Conservation (phyloP, 2,888 invertebrate genomes). For the Anagyrus pseudococci region DNA sequence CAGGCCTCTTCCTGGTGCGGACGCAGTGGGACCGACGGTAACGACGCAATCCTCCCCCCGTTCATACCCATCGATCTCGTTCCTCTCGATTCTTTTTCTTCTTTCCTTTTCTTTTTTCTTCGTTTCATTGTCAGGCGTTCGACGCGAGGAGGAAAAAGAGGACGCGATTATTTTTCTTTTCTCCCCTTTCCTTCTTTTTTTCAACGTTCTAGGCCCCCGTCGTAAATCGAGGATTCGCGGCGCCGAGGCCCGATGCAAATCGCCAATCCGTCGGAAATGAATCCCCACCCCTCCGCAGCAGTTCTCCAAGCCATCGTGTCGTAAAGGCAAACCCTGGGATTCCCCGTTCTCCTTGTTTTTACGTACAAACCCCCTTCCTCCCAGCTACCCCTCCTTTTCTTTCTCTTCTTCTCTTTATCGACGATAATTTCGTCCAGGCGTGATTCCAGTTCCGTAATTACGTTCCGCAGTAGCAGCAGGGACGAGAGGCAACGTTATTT, state of each 20-base stretch:
- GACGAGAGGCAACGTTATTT: slow-evolving; percentile 27
- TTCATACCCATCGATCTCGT: too few species aligned
- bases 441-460: slow-evolving; percentile 35
- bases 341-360: slow-evolving; percentile 14
- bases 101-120: too few species aligned
- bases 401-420: neutral
- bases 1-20: too few species aligned
- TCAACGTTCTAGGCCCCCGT: neutral
- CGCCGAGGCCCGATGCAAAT: slow-evolving; percentile 12
- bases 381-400: too few species aligned
- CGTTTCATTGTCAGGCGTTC: too few species aligned
- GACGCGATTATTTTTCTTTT: neutral
- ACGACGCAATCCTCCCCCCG: too few species aligned
- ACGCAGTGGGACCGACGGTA: too few species aligned
- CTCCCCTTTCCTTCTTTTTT: slow-evolving; percentile 2
- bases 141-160: too few species aligned
- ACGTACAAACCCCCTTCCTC: slow-evolving; percentile 1
- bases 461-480: slow-evolving; percentile 31
- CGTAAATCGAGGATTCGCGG: slow-evolving; percentile 5
- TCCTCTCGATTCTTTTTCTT: too few species aligned
- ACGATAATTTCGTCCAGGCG: slow-evolving; percentile 35
- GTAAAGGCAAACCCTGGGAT: too few species aligned
- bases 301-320: neutral
- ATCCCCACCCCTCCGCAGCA: neutral
- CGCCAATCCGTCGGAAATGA: slow-evolving; percentile 29